Percentiles rank a stretch among this genome's conserved stretches.
Conservation (phyloP, 2,113 vertebrate species). For the Micronisus gabar region DNA sequence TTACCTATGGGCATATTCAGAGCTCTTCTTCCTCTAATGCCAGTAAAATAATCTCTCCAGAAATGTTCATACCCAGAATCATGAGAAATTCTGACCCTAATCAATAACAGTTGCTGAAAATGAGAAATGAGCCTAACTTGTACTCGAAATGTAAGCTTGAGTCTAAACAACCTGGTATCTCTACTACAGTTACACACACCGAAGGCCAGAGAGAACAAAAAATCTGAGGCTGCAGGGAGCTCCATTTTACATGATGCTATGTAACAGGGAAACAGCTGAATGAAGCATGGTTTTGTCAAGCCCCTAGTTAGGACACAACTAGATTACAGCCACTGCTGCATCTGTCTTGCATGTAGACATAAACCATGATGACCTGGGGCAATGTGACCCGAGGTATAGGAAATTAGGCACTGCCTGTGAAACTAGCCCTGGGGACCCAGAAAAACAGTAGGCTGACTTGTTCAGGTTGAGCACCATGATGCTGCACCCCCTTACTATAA, state of each 20-base stretch:
- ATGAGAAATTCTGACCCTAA: background rate
- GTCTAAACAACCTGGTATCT: background rate
- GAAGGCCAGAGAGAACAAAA: background rate
- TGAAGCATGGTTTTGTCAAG: background rate
- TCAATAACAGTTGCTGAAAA: background rate
- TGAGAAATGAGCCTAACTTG: background rate
- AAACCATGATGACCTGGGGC: background rate
- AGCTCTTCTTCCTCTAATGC: background rate
- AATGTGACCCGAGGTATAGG: background rate
- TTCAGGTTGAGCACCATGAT: background rate
- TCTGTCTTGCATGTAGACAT: background rate
- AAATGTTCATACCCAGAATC: background rate
- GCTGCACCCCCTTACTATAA: fast-evolving
- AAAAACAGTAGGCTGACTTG: background rate
- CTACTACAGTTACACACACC: background rate
- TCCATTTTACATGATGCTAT: background rate
- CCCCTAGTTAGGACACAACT: background rate
- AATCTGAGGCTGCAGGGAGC: background rate
- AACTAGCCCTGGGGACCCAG: background rate
- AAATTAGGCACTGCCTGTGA: background rate
- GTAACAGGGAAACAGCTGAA: background rate
- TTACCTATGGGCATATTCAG: background rate
- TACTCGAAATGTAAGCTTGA: background rate
- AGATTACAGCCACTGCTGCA: background rate
- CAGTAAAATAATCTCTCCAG: background rate